phyloP scores from a whole-genome alignment of 2,113 vertebrate species.

The Perognathus longimembris region DNA sequence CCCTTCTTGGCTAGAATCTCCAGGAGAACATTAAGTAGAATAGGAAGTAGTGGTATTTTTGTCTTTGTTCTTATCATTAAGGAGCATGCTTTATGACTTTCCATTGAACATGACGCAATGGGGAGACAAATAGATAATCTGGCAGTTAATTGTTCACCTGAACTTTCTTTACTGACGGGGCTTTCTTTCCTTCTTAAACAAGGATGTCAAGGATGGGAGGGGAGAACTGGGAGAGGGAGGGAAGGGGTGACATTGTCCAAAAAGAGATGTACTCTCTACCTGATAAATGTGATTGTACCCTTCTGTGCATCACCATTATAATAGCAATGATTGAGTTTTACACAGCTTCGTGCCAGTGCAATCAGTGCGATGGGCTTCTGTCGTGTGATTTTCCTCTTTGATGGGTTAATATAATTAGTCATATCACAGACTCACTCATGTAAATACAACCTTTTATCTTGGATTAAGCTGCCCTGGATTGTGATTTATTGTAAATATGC shows the following conservation, averaged over 20 bases:
- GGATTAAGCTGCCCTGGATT: neutral
- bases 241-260: too few relatives aligned
- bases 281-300: too few relatives aligned
- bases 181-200: too few relatives aligned
- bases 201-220: too few relatives aligned
- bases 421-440: neutral
- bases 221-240: too few relatives aligned
- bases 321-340: neutral
- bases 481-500: neutral
- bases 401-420: neutral
- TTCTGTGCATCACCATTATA: too few relatives aligned
- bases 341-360: neutral
- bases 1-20: neutral
- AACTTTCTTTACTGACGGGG: too few relatives aligned
- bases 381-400: constrained; percentile 28
- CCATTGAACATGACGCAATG: neutral
- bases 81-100: neutral
- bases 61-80: constrained; percentile 14
- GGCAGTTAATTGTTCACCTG: too few relatives aligned
- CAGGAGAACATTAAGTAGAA: neutral
- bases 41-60: neutral
- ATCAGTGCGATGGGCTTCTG: neutral
- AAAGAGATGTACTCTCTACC: too few relatives aligned
- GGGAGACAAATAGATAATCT: neutral
- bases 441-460: constrained; percentile 2